Percentiles rank a stretch among this genome's conserved stretches.
Conservation (phyloP, 2,113 vertebrate genomes). For the Eulemur rufifrons region DNA sequence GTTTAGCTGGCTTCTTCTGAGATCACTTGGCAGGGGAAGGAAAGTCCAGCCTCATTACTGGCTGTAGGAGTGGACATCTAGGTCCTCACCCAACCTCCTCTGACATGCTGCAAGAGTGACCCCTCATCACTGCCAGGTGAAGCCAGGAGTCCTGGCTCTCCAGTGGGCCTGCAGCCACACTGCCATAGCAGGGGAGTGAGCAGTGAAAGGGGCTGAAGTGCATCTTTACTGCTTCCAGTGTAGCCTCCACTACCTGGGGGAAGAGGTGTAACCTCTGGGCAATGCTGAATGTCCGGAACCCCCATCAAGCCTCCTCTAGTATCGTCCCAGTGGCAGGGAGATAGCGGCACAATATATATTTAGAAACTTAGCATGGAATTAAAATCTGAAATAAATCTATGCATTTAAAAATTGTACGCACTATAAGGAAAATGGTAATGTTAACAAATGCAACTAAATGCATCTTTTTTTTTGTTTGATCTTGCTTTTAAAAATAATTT, state of each 20-base stretch:
- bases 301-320: background rate
- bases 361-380: background rate
- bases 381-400: background rate
- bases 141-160: background rate
- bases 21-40: background rate
- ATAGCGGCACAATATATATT: background rate
- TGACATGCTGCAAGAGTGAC: background rate
- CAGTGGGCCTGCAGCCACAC: fast-evolving
- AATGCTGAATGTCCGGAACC: background rate
- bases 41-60: background rate
- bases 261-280: background rate
- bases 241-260: too few species aligned
- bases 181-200: too few species aligned
- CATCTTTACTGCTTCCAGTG: background rate
- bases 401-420: background rate
- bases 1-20: background rate
- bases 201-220: too few species aligned
- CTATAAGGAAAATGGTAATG: background rate
- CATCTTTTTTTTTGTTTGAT: background rate
- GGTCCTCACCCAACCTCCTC: background rate
- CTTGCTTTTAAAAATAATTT: background rate
- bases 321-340: background rate
- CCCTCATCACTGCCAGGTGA: background rate
- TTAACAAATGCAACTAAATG: background rate
- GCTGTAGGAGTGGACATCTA: too few species aligned